phyloP scores from a whole-genome alignment of 2,888 invertebrate species.

The Danaus chrysippus region DNA sequence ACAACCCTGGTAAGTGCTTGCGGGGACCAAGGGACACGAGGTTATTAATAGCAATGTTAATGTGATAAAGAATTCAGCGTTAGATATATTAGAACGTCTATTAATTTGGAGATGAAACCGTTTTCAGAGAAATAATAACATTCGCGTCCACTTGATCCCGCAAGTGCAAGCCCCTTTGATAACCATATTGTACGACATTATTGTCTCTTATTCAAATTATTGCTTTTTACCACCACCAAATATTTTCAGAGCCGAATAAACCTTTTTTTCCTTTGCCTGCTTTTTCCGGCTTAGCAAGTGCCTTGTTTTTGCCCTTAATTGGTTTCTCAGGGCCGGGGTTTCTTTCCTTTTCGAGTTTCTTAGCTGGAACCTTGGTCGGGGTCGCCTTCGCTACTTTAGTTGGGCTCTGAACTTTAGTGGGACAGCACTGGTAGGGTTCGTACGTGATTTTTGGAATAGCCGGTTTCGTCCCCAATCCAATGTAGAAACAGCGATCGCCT shows the following conservation, averaged over 20 bases:
- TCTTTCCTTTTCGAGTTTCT: slow-evolving; percentile 71
- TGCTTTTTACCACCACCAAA: slow-evolving; percentile 86
- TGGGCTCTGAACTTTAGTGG: slow-evolving; percentile 88
- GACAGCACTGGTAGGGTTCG: slow-evolving; percentile 96
- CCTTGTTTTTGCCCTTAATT: slow-evolving; percentile 71
- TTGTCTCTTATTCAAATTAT: slow-evolving; percentile 52
- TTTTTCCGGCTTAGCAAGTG: slow-evolving; percentile 78
- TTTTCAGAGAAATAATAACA: slow-evolving; percentile 49
- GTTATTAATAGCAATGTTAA: slow-evolving; percentile 66
- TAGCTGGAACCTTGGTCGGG: slow-evolving; percentile 79
- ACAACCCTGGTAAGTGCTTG: slow-evolving; percentile 73
- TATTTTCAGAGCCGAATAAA: slow-evolving; percentile 91
- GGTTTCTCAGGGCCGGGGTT: slow-evolving; percentile 56
- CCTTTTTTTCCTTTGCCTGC: slow-evolving; percentile 85
- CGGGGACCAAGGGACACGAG: slow-evolving; percentile 75
- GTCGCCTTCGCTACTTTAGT: slow-evolving; percentile 90
- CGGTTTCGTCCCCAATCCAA: slow-evolving; percentile 94
- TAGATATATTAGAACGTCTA: slow-evolving; percentile 46
- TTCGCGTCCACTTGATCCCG: slow-evolving; percentile 72
- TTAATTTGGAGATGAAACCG: slow-evolving; percentile 47
- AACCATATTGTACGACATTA: slow-evolving; percentile 53
- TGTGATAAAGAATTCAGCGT: slow-evolving; percentile 54
- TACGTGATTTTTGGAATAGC: slow-evolving; percentile 87
- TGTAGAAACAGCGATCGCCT: slow-evolving; percentile 98
- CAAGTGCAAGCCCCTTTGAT: slow-evolving; percentile 56